Evolutionary conservation across 2,113 vertebrate genomes (phyloP).

Genomic region (Hiodon tergisus): DNA sequence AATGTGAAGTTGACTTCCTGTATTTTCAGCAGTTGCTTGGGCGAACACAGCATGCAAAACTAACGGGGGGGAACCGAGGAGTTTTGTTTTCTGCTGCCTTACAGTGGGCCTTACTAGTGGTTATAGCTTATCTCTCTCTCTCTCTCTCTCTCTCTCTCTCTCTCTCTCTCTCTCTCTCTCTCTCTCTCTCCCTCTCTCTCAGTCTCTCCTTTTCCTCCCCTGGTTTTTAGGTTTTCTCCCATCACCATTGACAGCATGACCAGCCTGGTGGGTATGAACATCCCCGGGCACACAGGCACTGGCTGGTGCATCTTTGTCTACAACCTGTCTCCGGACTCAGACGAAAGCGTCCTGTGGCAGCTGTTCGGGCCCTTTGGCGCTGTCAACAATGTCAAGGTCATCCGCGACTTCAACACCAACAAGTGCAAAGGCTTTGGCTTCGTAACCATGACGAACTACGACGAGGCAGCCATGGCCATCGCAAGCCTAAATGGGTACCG

Average conservation of each 20-base stretch:
- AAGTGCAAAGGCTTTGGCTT: slow-evolving; percentile 99
- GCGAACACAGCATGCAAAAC: background rate
- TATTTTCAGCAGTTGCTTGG: background rate
- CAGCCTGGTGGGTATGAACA: slow-evolving; percentile 98
- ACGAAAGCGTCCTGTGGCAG: slow-evolving; percentile 99
- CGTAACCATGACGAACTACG: slow-evolving; percentile 99
- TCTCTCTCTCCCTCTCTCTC: slow-evolving; percentile 17
- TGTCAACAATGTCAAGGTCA: slow-evolving; percentile 99
- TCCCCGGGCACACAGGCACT: slow-evolving; percentile 95
- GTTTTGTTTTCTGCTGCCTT: slow-evolving; percentile 7
- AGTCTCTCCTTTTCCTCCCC: background rate
- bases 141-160: background rate
- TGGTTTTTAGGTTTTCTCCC: slow-evolving; percentile 84
- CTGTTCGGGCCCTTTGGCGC: slow-evolving; percentile 97
- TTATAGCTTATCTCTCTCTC: slow-evolving; percentile 21
- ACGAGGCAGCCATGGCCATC: slow-evolving; percentile 99
- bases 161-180: slow-evolving; percentile 15
- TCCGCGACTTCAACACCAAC: slow-evolving; percentile 99
- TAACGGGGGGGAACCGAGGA: background rate
- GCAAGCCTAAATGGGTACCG: slow-evolving; percentile 99
- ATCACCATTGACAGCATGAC: slow-evolving; percentile 99
- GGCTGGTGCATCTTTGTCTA: slow-evolving; percentile 99
- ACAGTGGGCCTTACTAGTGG: slow-evolving; percentile 10
- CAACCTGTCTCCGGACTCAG: slow-evolving; percentile 97
- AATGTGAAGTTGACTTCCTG: background rate